Percentiles rank a stretch among this genome's conserved stretches.
phyloP scores from a whole-genome alignment of 2,888 invertebrate genomes.

The Sarcophaga caerulescens region DNA sequence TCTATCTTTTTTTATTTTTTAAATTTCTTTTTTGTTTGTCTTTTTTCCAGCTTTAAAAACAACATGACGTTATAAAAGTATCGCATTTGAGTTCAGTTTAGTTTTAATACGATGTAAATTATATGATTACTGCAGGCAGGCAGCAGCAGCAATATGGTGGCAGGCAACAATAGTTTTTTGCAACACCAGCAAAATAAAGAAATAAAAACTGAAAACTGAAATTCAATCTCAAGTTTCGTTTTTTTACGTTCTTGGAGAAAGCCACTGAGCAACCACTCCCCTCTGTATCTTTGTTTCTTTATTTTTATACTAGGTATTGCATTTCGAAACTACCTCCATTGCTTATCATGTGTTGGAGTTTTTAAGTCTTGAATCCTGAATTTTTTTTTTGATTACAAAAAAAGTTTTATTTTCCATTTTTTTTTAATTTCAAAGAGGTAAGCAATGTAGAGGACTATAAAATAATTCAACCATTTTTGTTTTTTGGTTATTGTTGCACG shows the following conservation, averaged over 20 bases:
- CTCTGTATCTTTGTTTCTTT: not conserved
- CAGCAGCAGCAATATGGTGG: not conserved
- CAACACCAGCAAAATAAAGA: not conserved
- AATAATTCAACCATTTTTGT: not conserved
- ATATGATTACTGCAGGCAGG: constrained; percentile 53
- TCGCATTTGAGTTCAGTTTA: constrained; percentile 19
- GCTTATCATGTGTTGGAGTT: constrained; percentile 49
- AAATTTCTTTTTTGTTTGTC: not conserved
- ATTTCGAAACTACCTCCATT: constrained; percentile 49
- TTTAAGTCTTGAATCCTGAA: constrained; percentile 11
- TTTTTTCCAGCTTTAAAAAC: constrained; percentile 17
- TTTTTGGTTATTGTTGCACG: not conserved
- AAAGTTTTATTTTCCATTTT: not conserved
- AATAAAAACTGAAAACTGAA: not conserved
- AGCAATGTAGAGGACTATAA: not conserved
- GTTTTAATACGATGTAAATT: constrained; percentile 64
- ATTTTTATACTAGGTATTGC: constrained; percentile 7
- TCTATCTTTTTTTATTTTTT: not conserved
- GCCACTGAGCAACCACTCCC: not conserved
- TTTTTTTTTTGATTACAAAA: not conserved
- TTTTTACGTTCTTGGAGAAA: no score
- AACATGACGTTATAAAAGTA: constrained; percentile 58
- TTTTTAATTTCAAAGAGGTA: not conserved
- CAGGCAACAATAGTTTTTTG: not conserved
- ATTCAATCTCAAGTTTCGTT: not conserved